Conservation (phyloP, 2,113 vertebrate species). For the Apistogramma diplotaenia region DNA sequence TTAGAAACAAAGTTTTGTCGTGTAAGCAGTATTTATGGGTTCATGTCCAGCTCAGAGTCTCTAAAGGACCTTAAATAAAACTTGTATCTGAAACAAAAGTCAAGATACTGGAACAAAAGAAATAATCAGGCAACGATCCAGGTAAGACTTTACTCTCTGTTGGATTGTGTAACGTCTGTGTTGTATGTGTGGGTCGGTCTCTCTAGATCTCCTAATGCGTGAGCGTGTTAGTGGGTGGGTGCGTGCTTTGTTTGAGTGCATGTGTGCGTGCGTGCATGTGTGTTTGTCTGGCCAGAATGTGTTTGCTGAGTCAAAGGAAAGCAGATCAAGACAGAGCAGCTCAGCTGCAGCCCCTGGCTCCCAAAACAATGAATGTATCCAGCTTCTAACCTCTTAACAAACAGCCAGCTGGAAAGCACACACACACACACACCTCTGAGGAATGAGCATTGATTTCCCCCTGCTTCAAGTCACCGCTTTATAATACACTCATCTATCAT, state of each 20-base stretch:
- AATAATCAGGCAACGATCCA: conserved; percentile 17
- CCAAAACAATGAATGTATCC: conserved; percentile 67
- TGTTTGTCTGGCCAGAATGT: conserved; percentile 19
- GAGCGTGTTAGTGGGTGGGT: conserved; percentile 13
- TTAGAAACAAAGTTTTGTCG: background rate
- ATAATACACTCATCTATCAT: conserved; percentile 66
- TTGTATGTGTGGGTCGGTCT: conserved; percentile 30
- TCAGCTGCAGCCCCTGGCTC: conserved; percentile 52
- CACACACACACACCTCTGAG: conserved; percentile 38
- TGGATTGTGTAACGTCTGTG: conserved; percentile 44
- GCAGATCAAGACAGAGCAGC: conserved; percentile 56
- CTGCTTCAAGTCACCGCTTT: conserved; percentile 40
- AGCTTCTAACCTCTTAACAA: conserved; percentile 52
- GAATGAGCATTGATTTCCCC: conserved; percentile 69
- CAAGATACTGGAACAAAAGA: background rate
- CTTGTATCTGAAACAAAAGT: background rate
- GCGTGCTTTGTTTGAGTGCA: background rate
- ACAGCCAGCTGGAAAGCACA: conserved; percentile 47
- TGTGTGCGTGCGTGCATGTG: background rate
- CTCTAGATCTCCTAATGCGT: conserved; percentile 7
- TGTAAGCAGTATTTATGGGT: background rate
- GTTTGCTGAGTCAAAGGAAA: conserved; percentile 71
- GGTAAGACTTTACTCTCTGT: conserved; percentile 17
- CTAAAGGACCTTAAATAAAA: background rate
- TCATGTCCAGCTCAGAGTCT: background rate